These are phyloP conservation scores for Neopipo cinnamomea DNA, from an alignment of 2,113 vertebrate species.

Conservation along the genomic window DNA sequence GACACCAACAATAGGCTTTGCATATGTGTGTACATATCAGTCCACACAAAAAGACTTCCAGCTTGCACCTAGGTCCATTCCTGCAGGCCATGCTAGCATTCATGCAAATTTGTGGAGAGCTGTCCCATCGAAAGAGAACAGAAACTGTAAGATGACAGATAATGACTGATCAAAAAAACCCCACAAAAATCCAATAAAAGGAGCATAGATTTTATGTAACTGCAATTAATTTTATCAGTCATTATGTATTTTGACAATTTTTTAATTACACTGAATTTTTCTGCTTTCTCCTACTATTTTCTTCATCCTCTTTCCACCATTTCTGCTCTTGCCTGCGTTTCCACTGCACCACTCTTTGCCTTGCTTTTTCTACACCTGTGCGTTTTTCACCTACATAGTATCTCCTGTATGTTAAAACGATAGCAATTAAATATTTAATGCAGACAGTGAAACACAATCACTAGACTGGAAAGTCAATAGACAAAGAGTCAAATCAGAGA, in stretches of 20 bases:
- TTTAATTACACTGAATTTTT: not conserved
- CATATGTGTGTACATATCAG: not conserved
- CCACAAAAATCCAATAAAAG: not conserved
- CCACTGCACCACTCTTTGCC: not conserved
- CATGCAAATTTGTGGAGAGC: not conserved
- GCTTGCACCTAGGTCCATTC: not conserved
- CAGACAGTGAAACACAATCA: not conserved
- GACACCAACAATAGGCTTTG: not conserved
- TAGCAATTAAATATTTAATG: not conserved
- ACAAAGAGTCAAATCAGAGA: not conserved
- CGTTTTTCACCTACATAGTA: not conserved
- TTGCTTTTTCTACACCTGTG: not conserved
- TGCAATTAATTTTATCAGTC: not conserved
- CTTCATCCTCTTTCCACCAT: not conserved
- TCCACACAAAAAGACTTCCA: not conserved
- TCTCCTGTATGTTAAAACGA: not conserved
- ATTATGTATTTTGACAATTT: not conserved
- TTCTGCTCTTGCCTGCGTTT: not conserved
- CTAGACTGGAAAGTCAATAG: conserved; percentile 22
- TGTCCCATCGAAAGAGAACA: not conserved
- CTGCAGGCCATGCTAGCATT: accelerated
- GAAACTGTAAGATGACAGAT: not conserved
- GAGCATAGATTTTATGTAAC: not conserved
- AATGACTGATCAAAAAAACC: not conserved
- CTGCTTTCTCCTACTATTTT: not conserved